These are phyloP conservation scores for Odontomachus brunneus DNA, from an alignment of 1,140 invertebrate genomes.

Conservation along the genomic window DNA sequence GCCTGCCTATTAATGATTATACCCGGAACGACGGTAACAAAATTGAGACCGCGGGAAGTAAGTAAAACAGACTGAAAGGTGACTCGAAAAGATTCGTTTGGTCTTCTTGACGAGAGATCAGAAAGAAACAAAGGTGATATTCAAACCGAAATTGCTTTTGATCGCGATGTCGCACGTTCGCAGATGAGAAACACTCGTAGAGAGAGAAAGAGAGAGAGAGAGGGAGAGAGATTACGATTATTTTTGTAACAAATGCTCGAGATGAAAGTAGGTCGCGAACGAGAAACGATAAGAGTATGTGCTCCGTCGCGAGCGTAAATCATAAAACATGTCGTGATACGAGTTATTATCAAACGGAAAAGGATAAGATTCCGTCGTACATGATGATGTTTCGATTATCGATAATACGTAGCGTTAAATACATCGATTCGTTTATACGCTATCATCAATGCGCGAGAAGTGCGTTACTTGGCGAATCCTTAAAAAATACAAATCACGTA, in stretches of 20 bases:
- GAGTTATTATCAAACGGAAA: not conserved
- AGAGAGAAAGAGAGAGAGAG: conserved; percentile 28
- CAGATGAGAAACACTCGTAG: conserved; percentile 1
- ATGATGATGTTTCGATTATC: conserved; percentile 22
- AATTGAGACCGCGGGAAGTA: not conserved
- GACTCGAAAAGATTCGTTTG: too few relatives aligned
- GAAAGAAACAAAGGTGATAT: not conserved
- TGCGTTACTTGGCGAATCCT: conserved; percentile 24
- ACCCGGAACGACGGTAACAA: conserved; percentile 32
- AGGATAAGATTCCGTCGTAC: not conserved
- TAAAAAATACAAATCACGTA: conserved; percentile 52
- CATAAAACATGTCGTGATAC: not conserved
- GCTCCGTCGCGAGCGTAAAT: conserved; percentile 16
- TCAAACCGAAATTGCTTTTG: not conserved
- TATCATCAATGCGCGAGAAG: conserved; percentile 27
- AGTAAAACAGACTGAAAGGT: not conserved
- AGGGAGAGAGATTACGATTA: conserved; percentile 7
- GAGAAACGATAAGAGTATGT: conserved; percentile 22
- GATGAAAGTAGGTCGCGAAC: not conserved
- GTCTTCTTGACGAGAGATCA: too few relatives aligned
- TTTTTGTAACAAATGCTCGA: not conserved
- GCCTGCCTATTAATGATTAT: conserved; percentile 27
- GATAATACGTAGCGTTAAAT: conserved; percentile 32
- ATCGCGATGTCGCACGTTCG: not conserved
- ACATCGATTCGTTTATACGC: conserved; percentile 24